Evolutionary conservation across 2,797 vertebrate species (phyloP).

Genomic region (Channallabes apus): DNA sequence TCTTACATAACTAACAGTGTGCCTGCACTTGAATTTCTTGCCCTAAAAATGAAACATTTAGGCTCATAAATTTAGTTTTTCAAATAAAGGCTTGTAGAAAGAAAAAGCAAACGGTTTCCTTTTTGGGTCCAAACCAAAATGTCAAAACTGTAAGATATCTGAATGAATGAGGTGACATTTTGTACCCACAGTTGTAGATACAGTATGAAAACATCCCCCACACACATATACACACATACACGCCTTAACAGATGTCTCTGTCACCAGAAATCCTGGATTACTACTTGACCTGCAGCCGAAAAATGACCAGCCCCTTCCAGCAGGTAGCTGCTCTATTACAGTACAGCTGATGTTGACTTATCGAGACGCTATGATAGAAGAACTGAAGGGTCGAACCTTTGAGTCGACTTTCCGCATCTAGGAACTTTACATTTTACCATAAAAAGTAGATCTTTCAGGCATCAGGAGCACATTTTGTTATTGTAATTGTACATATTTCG

Average conservation of each 20-base stretch:
- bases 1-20: not conserved
- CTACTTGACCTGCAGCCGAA: slow-evolving; percentile 87
- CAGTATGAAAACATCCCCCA: not conserved
- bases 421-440: not conserved
- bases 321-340: slow-evolving; percentile 73
- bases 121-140: not conserved
- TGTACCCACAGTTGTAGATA: not conserved
- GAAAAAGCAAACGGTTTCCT: not conserved
- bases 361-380: not conserved
- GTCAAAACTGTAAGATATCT: not conserved
- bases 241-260: slow-evolving; percentile 51
- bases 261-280: slow-evolving; percentile 87
- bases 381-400: not conserved
- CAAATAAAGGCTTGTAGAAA: not conserved
- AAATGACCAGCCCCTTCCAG: slow-evolving; percentile 85
- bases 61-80: not conserved
- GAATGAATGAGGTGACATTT: not conserved
- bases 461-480: not conserved
- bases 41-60: not conserved
- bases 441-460: not conserved
- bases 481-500: not conserved
- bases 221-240: slow-evolving; percentile 2
- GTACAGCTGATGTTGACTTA: not conserved
- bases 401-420: not conserved
- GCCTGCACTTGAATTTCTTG: not conserved